A percentile compares a stretch with the other conserved stretches of the same genome.
phyloP scores from a whole-genome alignment of 2,113 vertebrate genomes.

The Oryzias woworae region DNA sequence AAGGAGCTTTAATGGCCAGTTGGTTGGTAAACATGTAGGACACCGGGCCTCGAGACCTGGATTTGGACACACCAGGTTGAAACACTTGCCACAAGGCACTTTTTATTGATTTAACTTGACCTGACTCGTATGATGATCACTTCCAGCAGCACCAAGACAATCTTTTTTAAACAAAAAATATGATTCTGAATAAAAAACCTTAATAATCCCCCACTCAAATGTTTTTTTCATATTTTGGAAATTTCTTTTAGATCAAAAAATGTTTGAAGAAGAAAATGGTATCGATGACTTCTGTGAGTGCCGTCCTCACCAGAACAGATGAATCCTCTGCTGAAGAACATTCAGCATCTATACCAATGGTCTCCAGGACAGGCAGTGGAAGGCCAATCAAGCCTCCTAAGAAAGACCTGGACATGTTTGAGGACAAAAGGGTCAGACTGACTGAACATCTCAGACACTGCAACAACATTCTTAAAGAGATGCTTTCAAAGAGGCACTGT shows the following conservation, averaged over 20 bases:
- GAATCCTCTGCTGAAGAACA: slow-evolving; percentile 44
- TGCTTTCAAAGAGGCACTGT: slow-evolving; percentile 88
- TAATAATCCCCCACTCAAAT: background rate
- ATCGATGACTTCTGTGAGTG: slow-evolving; percentile 72
- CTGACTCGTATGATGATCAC: no score
- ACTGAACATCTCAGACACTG: slow-evolving; percentile 81
- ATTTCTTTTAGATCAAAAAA: slow-evolving; percentile 75
- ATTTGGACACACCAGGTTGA: no score
- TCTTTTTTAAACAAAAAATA: background rate
- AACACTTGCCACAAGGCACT: no score
- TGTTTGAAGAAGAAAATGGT: slow-evolving; percentile 88
- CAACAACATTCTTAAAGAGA: slow-evolving; percentile 84
- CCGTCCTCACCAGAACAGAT: slow-evolving; percentile 59
- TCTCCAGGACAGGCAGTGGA: slow-evolving; percentile 58
- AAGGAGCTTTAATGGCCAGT: no score
- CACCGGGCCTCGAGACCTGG: no score
- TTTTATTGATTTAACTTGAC: no score
- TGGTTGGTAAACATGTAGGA: no score
- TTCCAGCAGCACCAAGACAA: background rate
- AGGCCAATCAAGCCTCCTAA: slow-evolving; percentile 74
- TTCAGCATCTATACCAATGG: slow-evolving; percentile 58
- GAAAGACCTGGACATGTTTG: slow-evolving; percentile 70
- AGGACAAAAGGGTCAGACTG: slow-evolving; percentile 63
- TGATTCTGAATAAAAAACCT: background rate
- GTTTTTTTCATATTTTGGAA: background rate